A percentile compares a stretch with the other conserved stretches of the same genome.
Conservation (phyloP, 1,140 invertebrate species). For the Halyomorpha halys region DNA sequence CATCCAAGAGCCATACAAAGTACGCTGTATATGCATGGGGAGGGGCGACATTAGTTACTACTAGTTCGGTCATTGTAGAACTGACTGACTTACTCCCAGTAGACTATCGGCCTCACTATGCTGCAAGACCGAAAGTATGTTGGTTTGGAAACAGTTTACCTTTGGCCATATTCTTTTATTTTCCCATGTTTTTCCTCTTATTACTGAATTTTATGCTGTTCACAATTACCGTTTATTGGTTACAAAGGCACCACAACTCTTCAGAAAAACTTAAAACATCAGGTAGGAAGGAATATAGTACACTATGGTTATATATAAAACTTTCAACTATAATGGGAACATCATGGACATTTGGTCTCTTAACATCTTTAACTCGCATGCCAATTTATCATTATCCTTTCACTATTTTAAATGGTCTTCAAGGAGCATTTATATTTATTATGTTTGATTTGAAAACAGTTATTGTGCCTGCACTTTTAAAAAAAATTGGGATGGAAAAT, state of each 20-base stretch:
- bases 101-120: conserved; percentile 31
- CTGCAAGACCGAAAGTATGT: conserved; percentile 33
- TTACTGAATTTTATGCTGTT: conserved; percentile 37
- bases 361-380: conserved; percentile 33
- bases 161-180: conserved; percentile 37
- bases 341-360: conserved; percentile 41
- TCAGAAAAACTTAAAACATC: conserved; percentile 18
- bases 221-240: conserved; percentile 34
- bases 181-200: conserved; percentile 37
- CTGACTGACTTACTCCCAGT: conserved; percentile 16
- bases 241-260: conserved; percentile 31
- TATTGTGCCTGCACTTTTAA: not conserved
- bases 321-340: conserved; percentile 42
- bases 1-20: conserved; percentile 32
- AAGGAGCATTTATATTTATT: conserved; percentile 42
- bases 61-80: conserved; percentile 1
- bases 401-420: conserved; percentile 39
- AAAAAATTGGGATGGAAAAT: too few species aligned
- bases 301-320: conserved; percentile 41
- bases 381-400: conserved; percentile 37
- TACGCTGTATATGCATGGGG: conserved; percentile 24
- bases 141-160: conserved; percentile 34
- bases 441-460: conserved; percentile 38
- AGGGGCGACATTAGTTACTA: not conserved
- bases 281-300: conserved; percentile 30